Conservation (phyloP, 1,140 invertebrate genomes). For the Homarus americanus region DNA sequence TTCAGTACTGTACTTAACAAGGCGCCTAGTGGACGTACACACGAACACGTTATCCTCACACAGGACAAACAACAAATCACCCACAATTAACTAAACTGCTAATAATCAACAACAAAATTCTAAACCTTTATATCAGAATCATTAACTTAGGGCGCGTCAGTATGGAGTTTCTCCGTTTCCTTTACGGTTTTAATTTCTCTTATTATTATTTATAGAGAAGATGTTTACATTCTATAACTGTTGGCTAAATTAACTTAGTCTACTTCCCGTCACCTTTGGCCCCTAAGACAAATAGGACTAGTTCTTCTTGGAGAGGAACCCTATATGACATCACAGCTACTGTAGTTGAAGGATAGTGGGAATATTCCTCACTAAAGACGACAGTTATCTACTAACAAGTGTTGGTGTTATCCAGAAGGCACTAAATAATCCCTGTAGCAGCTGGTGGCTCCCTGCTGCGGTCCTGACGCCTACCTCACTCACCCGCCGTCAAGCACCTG, state of each 20-base stretch:
- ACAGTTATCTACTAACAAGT: neutral
- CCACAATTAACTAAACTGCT: neutral
- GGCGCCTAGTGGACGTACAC: neutral
- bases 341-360: neutral
- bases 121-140: neutral
- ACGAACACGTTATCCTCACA: neutral
- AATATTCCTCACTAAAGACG: neutral
- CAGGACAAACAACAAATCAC: neutral
- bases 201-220: neutral
- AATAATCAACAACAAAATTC: slow-evolving; percentile 17
- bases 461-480: neutral
- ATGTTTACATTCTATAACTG: neutral
- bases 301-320: slow-evolving; percentile 57
- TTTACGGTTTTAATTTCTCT: neutral
- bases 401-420: slow-evolving; percentile 1
- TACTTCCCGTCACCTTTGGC: slow-evolving; percentile 28
- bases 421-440: slow-evolving; percentile 23
- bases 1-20: neutral
- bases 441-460: neutral
- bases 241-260: slow-evolving; percentile 17
- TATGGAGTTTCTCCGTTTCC: slow-evolving; percentile 4
- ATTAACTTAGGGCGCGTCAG: slow-evolving; percentile 15
- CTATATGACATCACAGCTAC: slow-evolving; percentile 60
- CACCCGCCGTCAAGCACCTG: neutral
- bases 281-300: slow-evolving; percentile 49